Evolutionary conservation across 2,113 vertebrate genomes (phyloP).

Genomic region (Perca fluviatilis): DNA sequence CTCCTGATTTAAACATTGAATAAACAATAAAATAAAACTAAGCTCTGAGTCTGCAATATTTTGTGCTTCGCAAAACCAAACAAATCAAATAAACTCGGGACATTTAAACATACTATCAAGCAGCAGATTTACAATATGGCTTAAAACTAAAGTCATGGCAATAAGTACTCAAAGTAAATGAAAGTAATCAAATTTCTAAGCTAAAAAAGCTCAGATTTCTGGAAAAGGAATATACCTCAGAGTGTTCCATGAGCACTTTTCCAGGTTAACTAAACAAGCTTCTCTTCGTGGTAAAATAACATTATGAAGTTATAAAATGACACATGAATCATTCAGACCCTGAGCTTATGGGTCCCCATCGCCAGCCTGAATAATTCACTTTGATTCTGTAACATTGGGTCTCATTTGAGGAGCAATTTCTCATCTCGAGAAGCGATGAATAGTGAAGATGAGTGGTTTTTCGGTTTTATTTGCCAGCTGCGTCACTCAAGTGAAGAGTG

Average conservation of each 20-base stretch:
- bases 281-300: slow-evolving; percentile 54
- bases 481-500: slow-evolving; percentile 33
- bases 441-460: slow-evolving; percentile 14
- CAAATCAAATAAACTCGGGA: slow-evolving; percentile 30
- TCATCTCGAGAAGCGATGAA: slow-evolving; percentile 34
- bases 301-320: slow-evolving; percentile 77
- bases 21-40: slow-evolving; percentile 18
- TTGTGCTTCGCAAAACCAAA: slow-evolving; percentile 11
- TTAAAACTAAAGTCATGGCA: slow-evolving; percentile 13
- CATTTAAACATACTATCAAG: slow-evolving; percentile 1
- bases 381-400: slow-evolving; percentile 80
- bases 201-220: background rate
- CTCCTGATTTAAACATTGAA: slow-evolving; percentile 19
- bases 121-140: background rate
- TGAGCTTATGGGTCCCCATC: slow-evolving; percentile 64
- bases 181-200: slow-evolving; percentile 3
- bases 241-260: slow-evolving; percentile 25
- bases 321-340: slow-evolving; percentile 81
- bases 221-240: background rate
- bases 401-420: slow-evolving; percentile 58
- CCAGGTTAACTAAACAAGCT: slow-evolving; percentile 54
- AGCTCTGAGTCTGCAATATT: slow-evolving; percentile 5
- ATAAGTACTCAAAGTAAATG: slow-evolving; percentile 17
- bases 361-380: slow-evolving; percentile 82
- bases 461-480: slow-evolving; percentile 22